Percentiles rank a stretch among this genome's conserved stretches.
These are phyloP conservation scores for Scelioninae gen. 1 DNA, from an alignment of 2,888 invertebrate species.

Conservation along the genomic window DNA sequence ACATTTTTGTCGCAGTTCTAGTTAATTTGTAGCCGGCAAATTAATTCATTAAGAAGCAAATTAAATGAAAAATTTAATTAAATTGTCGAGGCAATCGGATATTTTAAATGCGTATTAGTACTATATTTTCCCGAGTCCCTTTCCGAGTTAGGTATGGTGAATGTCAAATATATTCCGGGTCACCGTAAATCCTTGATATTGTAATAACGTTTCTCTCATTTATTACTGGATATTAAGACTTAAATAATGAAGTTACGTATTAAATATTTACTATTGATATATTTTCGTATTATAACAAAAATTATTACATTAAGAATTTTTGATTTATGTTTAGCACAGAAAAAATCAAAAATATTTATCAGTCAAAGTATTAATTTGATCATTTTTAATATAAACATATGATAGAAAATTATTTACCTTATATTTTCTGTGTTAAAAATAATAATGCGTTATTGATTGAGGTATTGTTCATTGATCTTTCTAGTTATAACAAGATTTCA, in stretches of 20 bases:
- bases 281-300: too few relatives aligned
- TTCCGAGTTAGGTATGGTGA: background rate
- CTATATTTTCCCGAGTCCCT: slow-evolving; percentile 10
- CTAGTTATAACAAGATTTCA: background rate
- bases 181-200: background rate
- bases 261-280: background rate
- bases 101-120: slow-evolving; percentile 4
- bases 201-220: slow-evolving; percentile 6
- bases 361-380: too few relatives aligned
- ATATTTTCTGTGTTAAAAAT: background rate
- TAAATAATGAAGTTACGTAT: slow-evolving; percentile 3
- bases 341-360: too few relatives aligned
- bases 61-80: slow-evolving; percentile 14
- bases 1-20: background rate
- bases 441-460: background rate
- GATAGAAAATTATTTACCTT: too few relatives aligned
- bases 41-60: background rate
- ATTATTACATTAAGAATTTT: too few relatives aligned
- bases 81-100: slow-evolving; percentile 5
- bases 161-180: slow-evolving; percentile 11
- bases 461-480: background rate
- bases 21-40: background rate
- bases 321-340: too few relatives aligned
- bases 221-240: slow-evolving; percentile 8
- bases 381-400: too few relatives aligned